These are phyloP conservation scores for Penaeus vannamei DNA, from an alignment of 1,140 invertebrate genomes.

Conservation along the genomic window DNA sequence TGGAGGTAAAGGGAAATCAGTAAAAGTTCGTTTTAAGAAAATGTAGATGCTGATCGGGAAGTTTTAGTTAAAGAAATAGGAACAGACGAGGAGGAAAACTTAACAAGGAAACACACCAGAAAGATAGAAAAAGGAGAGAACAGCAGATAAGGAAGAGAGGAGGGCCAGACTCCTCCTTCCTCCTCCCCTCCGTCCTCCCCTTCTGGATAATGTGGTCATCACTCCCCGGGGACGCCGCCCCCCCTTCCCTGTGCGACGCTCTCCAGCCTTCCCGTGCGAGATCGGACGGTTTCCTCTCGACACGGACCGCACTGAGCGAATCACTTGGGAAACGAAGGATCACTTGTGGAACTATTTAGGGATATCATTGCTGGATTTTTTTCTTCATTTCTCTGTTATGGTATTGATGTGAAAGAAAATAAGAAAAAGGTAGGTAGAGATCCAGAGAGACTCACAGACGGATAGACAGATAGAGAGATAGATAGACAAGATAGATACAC, in stretches of 20 bases:
- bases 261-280: conserved; percentile 9
- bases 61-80: too few relatives aligned
- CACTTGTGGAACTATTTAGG: conserved; percentile 6
- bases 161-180: too few relatives aligned
- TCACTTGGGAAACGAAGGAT: too few relatives aligned
- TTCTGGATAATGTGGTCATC: conserved; percentile 64
- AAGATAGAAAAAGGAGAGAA: too few relatives aligned
- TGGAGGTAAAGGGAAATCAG: too few relatives aligned
- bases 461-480: background rate
- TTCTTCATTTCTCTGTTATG: conserved; percentile 46
- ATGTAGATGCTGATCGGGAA: too few relatives aligned
- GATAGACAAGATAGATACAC: background rate
- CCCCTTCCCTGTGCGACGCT: background rate
- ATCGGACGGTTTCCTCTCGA: too few relatives aligned
- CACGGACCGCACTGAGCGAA: too few relatives aligned
- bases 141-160: too few relatives aligned
- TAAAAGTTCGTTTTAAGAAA: too few relatives aligned
- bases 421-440: background rate
- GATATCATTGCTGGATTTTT: conserved; percentile 53
- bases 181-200: background rate
- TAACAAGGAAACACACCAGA: too few relatives aligned
- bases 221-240: conserved; percentile 48
- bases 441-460: background rate
- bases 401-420: conserved; percentile 16
- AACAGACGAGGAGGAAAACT: too few relatives aligned